A percentile compares a stretch with the other conserved stretches of the same genome.
These are phyloP conservation scores for Henicopernis longicauda DNA, from an alignment of 2,113 vertebrate species.

Conservation along the genomic window DNA sequence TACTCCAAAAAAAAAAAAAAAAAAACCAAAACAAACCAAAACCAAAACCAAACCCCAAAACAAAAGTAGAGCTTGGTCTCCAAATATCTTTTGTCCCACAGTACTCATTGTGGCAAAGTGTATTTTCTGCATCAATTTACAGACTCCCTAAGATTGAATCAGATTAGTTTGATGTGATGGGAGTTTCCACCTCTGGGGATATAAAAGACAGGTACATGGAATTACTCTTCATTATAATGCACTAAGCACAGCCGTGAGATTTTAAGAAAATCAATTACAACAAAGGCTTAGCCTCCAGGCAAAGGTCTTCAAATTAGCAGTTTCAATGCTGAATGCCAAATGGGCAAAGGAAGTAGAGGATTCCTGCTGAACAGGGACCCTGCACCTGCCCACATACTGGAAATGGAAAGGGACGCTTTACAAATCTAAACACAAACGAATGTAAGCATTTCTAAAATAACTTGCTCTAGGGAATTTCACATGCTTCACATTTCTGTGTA, in stretches of 20 bases:
- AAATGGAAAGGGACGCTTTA: neutral
- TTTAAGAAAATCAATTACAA: slow-evolving; percentile 7
- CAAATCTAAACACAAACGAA: neutral
- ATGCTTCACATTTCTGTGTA: neutral
- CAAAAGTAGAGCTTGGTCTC: neutral
- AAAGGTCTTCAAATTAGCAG: slow-evolving; percentile 11
- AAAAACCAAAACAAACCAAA: too few species aligned
- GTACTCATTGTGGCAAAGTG: neutral
- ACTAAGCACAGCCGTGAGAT: neutral
- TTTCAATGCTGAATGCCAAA: neutral
- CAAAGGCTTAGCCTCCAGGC: neutral
- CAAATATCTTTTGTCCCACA: neutral
- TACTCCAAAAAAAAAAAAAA: neutral
- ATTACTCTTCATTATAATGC: neutral
- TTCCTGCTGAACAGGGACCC: neutral
- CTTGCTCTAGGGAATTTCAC: neutral
- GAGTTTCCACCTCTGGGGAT: too few species aligned
- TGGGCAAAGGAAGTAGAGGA: neutral
- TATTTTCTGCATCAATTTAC: neutral
- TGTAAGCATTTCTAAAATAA: neutral
- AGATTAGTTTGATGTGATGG: too few species aligned
- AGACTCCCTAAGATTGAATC: neutral
- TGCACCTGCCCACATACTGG: neutral
- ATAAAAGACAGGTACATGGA: accelerated
- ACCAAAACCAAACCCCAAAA: too few species aligned